Conservation (phyloP, 2,888 invertebrate species). For the Aleiodes alternator region DNA sequence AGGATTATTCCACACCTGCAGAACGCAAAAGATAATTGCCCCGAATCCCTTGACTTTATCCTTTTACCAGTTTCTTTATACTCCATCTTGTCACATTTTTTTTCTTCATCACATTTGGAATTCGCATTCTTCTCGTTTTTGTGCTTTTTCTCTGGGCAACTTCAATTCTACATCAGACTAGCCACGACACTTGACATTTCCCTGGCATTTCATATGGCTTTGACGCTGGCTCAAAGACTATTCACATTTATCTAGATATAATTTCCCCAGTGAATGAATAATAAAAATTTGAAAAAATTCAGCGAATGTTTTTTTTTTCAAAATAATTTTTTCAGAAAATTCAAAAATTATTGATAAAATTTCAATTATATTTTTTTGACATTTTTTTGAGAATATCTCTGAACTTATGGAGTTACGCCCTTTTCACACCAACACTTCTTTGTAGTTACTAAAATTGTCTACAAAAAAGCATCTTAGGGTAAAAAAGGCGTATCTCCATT, state of each 20-base stretch:
- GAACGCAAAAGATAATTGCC: too few species aligned
- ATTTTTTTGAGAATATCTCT: too few species aligned
- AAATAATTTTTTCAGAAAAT: not conserved
- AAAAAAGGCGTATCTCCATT: too few species aligned
- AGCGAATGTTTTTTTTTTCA: not conserved
- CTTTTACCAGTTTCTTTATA: too few species aligned
- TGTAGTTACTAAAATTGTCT: too few species aligned
- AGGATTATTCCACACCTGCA: too few species aligned
- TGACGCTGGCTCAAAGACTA: constrained; percentile 34
- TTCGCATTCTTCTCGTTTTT: constrained; percentile 1
- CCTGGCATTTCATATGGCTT: constrained; percentile 54
- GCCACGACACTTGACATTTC: constrained; percentile 57
- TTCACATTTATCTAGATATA: constrained; percentile 31
- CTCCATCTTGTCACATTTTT: not conserved
- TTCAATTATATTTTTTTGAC: too few species aligned
- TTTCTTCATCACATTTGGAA: not conserved
- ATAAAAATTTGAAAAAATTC: not conserved
- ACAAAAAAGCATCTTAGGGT: too few species aligned
- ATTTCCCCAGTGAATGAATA: constrained; percentile 2
- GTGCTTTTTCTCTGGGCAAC: constrained; percentile 10
- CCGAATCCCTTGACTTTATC: too few species aligned
- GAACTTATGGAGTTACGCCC: too few species aligned
- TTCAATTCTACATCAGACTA: constrained; percentile 6
- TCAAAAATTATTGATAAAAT: too few species aligned
- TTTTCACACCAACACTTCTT: too few species aligned